Conservation (phyloP, 2,797 vertebrate genomes). For the Neosilurus hyrtlii region DNA sequence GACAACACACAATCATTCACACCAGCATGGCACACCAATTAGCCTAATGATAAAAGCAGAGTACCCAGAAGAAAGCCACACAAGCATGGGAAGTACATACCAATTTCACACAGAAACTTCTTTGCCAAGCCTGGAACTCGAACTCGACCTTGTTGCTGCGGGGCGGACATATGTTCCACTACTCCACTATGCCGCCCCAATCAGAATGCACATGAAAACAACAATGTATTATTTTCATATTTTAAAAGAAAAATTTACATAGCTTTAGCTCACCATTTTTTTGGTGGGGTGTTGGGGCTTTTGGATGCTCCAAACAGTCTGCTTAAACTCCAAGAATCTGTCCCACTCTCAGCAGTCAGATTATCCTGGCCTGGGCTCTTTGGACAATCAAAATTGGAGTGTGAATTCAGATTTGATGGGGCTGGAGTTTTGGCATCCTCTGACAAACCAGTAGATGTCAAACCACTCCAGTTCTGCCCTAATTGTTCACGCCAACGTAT, state of each 20-base stretch:
- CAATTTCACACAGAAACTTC: too few relatives aligned
- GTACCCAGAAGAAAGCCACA: too few relatives aligned
- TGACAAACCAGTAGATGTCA: conserved; percentile 53
- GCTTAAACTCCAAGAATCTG: conserved; percentile 64
- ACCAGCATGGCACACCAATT: too few relatives aligned
- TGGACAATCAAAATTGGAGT: conserved; percentile 26
- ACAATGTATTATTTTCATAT: background rate
- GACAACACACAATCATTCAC: too few relatives aligned
- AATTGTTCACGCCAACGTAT: conserved; percentile 81
- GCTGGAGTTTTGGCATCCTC: conserved; percentile 38
- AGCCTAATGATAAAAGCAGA: too few relatives aligned
- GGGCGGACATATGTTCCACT: too few relatives aligned
- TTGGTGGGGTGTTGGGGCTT: conserved; percentile 56
- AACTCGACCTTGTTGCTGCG: too few relatives aligned
- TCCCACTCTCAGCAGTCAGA: conserved; percentile 52
- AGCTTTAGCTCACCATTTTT: conserved; percentile 64
- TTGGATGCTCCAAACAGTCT: conserved; percentile 73
- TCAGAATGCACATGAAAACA: background rate
- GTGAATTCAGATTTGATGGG: conserved; percentile 52
- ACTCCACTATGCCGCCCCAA: too few relatives aligned
- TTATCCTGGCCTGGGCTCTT: conserved; percentile 54
- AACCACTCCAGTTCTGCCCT: conserved; percentile 75
- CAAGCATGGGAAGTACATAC: too few relatives aligned
- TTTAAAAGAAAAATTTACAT: background rate
- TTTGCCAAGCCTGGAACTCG: too few relatives aligned